phyloP scores from a whole-genome alignment of 2,113 vertebrate species.

The Tauraco erythrolophus region DNA sequence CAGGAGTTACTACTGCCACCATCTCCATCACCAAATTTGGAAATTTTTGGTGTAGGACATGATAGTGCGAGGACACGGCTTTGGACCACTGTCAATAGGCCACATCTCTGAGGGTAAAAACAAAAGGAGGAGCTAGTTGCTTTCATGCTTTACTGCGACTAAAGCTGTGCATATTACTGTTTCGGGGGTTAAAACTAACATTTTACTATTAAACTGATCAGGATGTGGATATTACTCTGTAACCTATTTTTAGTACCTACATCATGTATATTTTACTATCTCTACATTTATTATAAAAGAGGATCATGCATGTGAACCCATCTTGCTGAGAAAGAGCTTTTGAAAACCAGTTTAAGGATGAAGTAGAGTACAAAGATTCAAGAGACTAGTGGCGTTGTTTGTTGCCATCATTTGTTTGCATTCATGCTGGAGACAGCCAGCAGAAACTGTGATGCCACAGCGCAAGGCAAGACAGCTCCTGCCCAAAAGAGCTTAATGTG shows the following conservation, averaged over 20 bases:
- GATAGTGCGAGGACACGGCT: background rate
- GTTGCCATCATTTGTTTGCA: background rate
- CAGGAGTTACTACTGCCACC: background rate
- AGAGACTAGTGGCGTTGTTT: background rate
- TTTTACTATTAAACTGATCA: background rate
- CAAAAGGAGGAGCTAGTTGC: background rate
- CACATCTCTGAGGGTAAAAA: background rate
- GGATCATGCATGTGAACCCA: background rate
- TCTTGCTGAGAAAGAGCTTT: background rate
- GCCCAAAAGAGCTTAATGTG: background rate
- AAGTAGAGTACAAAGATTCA: background rate
- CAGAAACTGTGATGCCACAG: background rate
- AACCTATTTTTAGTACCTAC: background rate
- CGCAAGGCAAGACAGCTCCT: background rate
- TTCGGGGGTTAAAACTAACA: background rate
- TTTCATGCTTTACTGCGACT: background rate
- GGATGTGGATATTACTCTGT: background rate
- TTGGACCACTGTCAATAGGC: rapidly evolving
- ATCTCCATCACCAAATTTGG: background rate
- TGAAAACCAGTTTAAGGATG: background rate
- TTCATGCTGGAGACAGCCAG: background rate
- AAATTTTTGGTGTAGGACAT: background rate
- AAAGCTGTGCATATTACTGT: background rate
- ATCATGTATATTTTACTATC: background rate
- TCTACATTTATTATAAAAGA: background rate